Conservation (phyloP, 2,797 vertebrate genomes). For the Glyptemys insculpta region DNA sequence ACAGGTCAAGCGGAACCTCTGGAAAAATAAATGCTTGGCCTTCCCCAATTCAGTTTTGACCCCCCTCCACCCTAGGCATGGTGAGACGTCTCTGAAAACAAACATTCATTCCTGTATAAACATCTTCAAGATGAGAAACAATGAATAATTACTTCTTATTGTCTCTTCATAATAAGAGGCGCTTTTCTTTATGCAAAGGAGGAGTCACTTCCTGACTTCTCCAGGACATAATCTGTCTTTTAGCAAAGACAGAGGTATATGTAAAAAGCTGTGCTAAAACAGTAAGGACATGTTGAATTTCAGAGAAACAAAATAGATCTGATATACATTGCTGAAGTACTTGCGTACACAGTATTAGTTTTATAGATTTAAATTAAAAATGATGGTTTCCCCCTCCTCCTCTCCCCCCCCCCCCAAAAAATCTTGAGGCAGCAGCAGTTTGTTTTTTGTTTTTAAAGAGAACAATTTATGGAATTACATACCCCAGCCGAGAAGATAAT, state of each 20-base stretch:
- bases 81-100: slow-evolving; percentile 63
- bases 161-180: slow-evolving; percentile 52
- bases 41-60: slow-evolving; percentile 6
- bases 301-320: background rate
- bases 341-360: background rate
- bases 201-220: slow-evolving; percentile 72
- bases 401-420: no score
- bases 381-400: background rate
- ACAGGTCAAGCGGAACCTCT: slow-evolving; percentile 57
- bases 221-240: slow-evolving; percentile 49
- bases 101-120: slow-evolving; percentile 72
- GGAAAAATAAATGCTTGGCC: slow-evolving; percentile 56
- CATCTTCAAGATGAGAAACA: slow-evolving; percentile 66
- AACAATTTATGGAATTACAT: slow-evolving; percentile 34
- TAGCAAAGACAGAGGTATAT: slow-evolving; percentile 18
- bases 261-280: slow-evolving; percentile 37
- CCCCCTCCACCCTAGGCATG: slow-evolving; percentile 47
- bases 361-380: background rate
- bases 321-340: background rate
- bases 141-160: slow-evolving; percentile 75
- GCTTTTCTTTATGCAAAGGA: slow-evolving; percentile 65
- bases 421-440: background rate
- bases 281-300: slow-evolving; percentile 35
- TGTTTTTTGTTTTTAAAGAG: background rate
- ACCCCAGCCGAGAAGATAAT: slow-evolving; percentile 99